phyloP scores from a whole-genome alignment of 2,113 vertebrate genomes.

The Ploceus nigricollis region DNA sequence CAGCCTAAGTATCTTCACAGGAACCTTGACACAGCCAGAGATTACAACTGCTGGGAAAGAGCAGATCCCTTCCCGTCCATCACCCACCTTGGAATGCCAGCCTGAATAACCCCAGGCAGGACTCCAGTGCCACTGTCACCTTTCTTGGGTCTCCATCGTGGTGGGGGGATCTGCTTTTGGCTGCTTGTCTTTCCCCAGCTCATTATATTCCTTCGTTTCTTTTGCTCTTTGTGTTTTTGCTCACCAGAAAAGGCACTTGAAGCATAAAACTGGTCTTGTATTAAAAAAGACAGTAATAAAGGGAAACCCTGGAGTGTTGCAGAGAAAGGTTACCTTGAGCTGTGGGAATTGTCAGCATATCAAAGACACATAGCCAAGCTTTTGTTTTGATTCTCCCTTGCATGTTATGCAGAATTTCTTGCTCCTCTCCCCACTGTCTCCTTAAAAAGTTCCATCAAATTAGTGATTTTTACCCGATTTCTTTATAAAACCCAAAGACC shows the following conservation, averaged over 20 bases:
- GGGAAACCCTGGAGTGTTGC: background rate
- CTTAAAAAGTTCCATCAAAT: background rate
- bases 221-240: background rate
- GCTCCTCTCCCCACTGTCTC: background rate
- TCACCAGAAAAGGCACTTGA: background rate
- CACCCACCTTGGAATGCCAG: background rate
- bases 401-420: background rate
- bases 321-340: constrained; percentile 47
- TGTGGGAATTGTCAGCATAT: constrained; percentile 33
- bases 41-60: background rate
- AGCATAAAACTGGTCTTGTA: background rate
- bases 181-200: background rate
- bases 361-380: background rate
- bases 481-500: background rate
- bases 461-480: background rate
- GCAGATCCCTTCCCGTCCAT: background rate
- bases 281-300: constrained; percentile 30
- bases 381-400: background rate
- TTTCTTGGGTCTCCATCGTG: background rate
- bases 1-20: background rate
- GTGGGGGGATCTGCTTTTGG: background rate
- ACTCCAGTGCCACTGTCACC: background rate
- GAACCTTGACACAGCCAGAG: background rate
- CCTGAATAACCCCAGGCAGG: background rate
- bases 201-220: background rate